phyloP scores from a whole-genome alignment of 2,888 invertebrate species.

The Steinernema carpocapsae region DNA sequence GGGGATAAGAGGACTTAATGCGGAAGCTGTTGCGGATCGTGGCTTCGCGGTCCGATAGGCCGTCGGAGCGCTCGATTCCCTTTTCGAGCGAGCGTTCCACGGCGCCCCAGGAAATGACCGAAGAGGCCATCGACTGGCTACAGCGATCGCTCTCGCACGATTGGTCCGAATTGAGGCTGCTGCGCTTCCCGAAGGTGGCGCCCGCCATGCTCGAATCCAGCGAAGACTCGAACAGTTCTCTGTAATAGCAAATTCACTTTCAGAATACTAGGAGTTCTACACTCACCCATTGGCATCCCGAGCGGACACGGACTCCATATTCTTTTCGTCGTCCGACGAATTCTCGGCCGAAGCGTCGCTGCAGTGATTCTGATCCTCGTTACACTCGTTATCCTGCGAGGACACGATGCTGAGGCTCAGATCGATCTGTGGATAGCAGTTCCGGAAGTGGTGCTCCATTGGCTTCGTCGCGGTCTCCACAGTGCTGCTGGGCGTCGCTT shows the following conservation, averaged over 20 bases:
- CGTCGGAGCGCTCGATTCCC: constrained; percentile 63
- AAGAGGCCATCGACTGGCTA: constrained; percentile 32
- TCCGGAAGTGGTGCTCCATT: constrained; percentile 27
- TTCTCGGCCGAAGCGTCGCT: constrained; percentile 26
- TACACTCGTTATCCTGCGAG: constrained; percentile 7
- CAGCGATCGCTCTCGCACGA: constrained; percentile 30
- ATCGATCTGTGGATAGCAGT: not conserved
- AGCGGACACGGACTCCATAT: constrained; percentile 16
- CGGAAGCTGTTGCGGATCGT: constrained; percentile 24
- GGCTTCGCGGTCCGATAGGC: constrained; percentile 57
- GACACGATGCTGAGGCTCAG: constrained; percentile 20
- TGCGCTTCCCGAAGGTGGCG: constrained; percentile 30
- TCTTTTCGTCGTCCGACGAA: constrained; percentile 25
- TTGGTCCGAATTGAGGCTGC: constrained; percentile 32
- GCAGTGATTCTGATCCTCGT: constrained; percentile 27
- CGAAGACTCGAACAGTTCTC: constrained; percentile 47
- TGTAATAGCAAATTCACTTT: constrained; percentile 5
- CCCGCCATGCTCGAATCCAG: constrained; percentile 47
- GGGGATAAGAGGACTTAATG: not conserved
- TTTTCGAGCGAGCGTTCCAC: constrained; percentile 63
- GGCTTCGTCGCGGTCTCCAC: constrained; percentile 25
- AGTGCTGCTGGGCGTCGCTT: not conserved
- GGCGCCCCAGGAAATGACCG: constrained; percentile 39
- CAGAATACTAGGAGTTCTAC: not conserved
- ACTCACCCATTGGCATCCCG: constrained; percentile 17